Conservation (phyloP, 2,888 invertebrate genomes). For the Pachycephus smyrnensis region DNA sequence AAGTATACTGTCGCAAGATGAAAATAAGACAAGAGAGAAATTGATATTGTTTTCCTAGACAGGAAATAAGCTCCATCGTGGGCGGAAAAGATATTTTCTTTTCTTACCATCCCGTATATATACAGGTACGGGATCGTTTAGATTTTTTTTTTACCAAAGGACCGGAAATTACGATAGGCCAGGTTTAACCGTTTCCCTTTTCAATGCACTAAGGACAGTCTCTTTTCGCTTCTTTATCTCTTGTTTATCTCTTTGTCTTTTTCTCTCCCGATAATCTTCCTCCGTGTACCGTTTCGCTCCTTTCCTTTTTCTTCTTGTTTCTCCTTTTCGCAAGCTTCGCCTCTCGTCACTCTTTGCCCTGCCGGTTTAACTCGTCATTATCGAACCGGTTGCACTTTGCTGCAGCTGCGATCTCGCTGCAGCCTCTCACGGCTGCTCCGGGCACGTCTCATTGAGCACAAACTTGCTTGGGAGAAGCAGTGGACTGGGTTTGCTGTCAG, state of each 20-base stretch:
- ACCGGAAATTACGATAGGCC: slow-evolving; percentile 23
- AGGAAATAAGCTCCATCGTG: background rate
- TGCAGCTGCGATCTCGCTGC: slow-evolving; percentile 28
- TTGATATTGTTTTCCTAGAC: background rate
- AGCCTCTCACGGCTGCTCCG: slow-evolving; percentile 36
- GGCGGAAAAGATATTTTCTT: background rate
- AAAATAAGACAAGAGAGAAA: background rate
- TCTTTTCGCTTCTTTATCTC: background rate
- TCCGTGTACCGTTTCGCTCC: background rate
- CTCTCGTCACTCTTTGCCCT: background rate
- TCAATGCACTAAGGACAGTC: background rate
- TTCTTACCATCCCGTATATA: background rate
- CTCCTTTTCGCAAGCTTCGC: slow-evolving; percentile 10
- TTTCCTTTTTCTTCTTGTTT: background rate
- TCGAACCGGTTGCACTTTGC: slow-evolving; percentile 33
- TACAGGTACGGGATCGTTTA: background rate
- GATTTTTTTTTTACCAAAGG: background rate
- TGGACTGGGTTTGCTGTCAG: background rate
- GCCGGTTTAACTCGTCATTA: slow-evolving; percentile 15
- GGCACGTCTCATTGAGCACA: slow-evolving; percentile 39
- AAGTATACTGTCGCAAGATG: background rate
- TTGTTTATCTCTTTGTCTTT: background rate
- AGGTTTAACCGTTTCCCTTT: slow-evolving; percentile 33
- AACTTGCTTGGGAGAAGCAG: slow-evolving; percentile 19
- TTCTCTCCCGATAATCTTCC: background rate